phyloP scores from a whole-genome alignment of 2,797 vertebrate genomes.

The Zenarchopterus dispar region DNA sequence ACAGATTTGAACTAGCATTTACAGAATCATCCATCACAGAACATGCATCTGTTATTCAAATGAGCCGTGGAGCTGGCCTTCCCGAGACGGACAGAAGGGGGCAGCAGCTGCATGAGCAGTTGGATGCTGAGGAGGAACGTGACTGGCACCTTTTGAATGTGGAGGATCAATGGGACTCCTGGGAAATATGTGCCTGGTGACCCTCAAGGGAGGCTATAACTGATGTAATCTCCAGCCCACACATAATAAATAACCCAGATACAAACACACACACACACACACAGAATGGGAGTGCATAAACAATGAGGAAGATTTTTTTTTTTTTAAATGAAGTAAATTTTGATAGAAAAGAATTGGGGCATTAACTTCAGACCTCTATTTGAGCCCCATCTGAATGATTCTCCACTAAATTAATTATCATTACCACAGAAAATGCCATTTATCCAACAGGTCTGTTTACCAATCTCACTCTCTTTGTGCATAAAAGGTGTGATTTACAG shows the following conservation, averaged over 20 bases:
- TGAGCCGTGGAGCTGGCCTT: conserved; percentile 38
- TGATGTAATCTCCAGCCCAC: conserved; percentile 60
- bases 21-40: conserved; percentile 66
- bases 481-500: conserved; percentile 55
- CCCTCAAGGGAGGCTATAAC: conserved; percentile 42
- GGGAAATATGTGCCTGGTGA: conserved; percentile 65
- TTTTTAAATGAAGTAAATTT: conserved; percentile 28
- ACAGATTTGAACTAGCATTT: conserved; percentile 50
- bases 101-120: conserved; percentile 60
- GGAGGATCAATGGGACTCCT: conserved; percentile 49
- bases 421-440: conserved; percentile 47
- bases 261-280: conserved; percentile 6
- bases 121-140: conserved; percentile 2
- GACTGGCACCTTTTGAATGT: conserved; percentile 36
- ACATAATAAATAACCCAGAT: conserved; percentile 24
- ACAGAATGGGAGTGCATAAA: conserved; percentile 18
- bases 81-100: conserved; percentile 61
- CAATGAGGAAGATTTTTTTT: conserved; percentile 36
- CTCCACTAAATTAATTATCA: conserved; percentile 15
- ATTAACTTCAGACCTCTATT: conserved; percentile 41
- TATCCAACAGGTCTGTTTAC: conserved; percentile 58
- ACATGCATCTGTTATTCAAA: conserved; percentile 63
- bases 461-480: conserved; percentile 49
- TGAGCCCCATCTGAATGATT: neutral
- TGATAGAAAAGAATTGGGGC: conserved; percentile 40